phyloP scores from a whole-genome alignment of 2,888 invertebrate genomes.

The Catocala fraxini region DNA sequence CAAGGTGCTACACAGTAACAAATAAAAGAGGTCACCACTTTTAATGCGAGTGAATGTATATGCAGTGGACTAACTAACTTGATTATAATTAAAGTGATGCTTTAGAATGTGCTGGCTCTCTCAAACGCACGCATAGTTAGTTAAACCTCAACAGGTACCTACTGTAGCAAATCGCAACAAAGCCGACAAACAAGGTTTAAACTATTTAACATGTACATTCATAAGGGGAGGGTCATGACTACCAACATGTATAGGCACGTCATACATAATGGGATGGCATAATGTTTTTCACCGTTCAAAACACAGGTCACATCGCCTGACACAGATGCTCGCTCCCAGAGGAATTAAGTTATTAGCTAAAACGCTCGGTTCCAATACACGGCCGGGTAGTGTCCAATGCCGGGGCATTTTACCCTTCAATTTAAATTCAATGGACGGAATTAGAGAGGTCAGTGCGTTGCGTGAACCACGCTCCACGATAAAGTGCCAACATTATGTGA shows the following conservation, averaged over 20 bases:
- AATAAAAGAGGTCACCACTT: too few relatives aligned
- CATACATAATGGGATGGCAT: slow-evolving; percentile 30
- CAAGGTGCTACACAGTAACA: too few relatives aligned
- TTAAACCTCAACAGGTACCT: too few relatives aligned
- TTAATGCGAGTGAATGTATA: too few relatives aligned
- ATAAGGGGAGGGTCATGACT: too few relatives aligned
- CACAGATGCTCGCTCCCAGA: slow-evolving; percentile 79
- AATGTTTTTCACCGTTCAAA: slow-evolving; percentile 48
- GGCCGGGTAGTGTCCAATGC: slow-evolving; percentile 61
- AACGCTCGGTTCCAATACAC: slow-evolving; percentile 75
- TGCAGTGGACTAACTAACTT: too few relatives aligned
- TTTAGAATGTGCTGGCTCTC: too few relatives aligned
- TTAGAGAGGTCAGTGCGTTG: slow-evolving; percentile 72
- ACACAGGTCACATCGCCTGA: slow-evolving; percentile 51
- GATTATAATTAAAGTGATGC: too few relatives aligned
- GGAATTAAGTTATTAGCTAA: slow-evolving; percentile 85
- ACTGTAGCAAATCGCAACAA: too few relatives aligned
- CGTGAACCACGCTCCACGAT: slow-evolving; percentile 55
- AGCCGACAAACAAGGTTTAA: too few relatives aligned
- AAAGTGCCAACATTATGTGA: slow-evolving; percentile 74
- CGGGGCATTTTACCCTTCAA: slow-evolving; percentile 81
- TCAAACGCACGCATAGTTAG: too few relatives aligned
- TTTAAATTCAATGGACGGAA: slow-evolving; percentile 85
- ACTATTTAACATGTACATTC: too few relatives aligned
- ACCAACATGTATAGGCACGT: slow-evolving; percentile 21